A percentile compares a stretch with the other conserved stretches of the same genome.
Evolutionary conservation across 92 coral and sea anemone genomes (phyloP).

Genomic region (Anthopleura xanthogrammica): DNA sequence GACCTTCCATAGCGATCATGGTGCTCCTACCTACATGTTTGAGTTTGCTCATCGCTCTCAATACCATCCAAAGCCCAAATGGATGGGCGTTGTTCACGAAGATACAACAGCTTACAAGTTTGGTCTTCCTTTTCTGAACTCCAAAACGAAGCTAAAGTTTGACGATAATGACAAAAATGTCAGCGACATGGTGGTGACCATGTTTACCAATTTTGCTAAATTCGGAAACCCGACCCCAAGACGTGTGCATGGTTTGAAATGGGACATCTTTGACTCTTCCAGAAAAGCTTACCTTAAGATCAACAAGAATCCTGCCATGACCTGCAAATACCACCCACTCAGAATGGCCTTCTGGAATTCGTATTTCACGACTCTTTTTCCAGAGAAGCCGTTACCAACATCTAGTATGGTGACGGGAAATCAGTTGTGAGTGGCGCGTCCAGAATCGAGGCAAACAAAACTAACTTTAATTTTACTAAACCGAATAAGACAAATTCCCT

Average conservation of each 20-base stretch:
- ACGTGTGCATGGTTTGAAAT: conserved; percentile 35
- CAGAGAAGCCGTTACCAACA: no score
- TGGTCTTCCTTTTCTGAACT: no score
- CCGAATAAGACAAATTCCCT: no score
- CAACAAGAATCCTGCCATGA: conserved; percentile 33
- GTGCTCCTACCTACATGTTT: conserved; percentile 51
- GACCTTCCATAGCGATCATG: conserved; percentile 40
- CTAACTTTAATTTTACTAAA: no score
- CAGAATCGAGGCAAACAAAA: no score
- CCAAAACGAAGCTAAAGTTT: no score
- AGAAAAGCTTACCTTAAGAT: neutral
- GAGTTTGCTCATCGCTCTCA: conserved; percentile 47
- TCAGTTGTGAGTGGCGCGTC: no score
- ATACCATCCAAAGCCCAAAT: conserved; percentile 37
- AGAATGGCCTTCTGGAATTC: conserved; percentile 74
- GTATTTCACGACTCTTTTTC: no score
- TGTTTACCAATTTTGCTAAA: no score
- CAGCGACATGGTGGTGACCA: conserved; percentile 5
- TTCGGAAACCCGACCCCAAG: neutral
- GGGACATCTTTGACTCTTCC: conserved; percentile 29
- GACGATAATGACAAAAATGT: conserved; percentile 3
- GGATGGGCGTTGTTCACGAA: no score
- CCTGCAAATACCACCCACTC: conserved; percentile 54
- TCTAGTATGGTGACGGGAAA: no score
- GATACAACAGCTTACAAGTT: no score